Base-by-base conservation (phyloP, 2,797 vertebrate species). In the Arremon aurantiirostris region DNA sequence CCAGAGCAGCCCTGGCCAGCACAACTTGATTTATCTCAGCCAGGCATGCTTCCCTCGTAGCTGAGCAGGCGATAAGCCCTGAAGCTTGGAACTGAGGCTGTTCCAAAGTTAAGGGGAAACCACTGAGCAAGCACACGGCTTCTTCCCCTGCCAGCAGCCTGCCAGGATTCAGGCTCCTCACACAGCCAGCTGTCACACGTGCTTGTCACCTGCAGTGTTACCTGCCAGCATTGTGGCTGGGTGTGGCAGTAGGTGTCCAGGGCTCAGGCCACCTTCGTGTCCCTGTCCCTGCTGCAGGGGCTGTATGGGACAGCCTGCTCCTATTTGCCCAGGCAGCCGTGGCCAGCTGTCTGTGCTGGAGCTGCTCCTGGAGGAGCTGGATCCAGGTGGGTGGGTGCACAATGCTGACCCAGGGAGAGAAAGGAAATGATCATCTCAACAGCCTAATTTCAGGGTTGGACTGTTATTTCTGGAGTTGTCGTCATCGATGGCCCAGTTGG, bases 31-130 rank as follows among this genome's bases (percentile, higher is more conserved):
- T 97, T 95, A 96, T 97, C 95, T 94, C 70, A 1, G 75, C 77
- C 69, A 96, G 93, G 91, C 96, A 96, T 76, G 68, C 92, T 96
- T 96, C 91, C 96, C 95, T 71, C 24, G 11, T 44, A 93, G 93
- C 90, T 11, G 5, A 0, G 1, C 60, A 42, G 92, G 79, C 32
- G 90, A 96, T 97, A 97, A 96, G 89, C 60, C 21, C 90, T 4
- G 3, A 76, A 89, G 49, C 75, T 23, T 3, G 2, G 56, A 46
- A 41, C 68, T 75, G 82, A 70, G 86, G 76, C 80, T 91, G 80
- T 86, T 91, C 90, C 90, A 75, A 56, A 94, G 89, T 61, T 89
- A 93, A 94, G 90, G 93, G 92, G 92, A 95, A 95, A 93, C 65
- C 86, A 87, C 90, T 41, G 65, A 71, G 81, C 75, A 80, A 90